These are phyloP conservation scores for Epinotia bilunana DNA, from an alignment of 2,888 invertebrate genomes.

Conservation along the genomic window DNA sequence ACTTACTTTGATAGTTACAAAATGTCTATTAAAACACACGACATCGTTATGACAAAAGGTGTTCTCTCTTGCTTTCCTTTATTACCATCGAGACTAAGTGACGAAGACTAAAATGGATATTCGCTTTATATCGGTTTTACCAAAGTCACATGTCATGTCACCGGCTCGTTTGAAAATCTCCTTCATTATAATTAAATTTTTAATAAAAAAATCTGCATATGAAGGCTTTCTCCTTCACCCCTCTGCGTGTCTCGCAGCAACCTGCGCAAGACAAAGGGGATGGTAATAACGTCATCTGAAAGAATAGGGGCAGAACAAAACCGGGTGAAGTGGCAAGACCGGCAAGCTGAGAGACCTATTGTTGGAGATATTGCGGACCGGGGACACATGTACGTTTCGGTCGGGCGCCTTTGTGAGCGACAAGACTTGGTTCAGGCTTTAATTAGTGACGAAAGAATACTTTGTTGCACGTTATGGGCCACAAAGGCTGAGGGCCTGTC, in stretches of 20 bases:
- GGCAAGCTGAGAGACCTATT: constrained; percentile 62
- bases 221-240: constrained; percentile 25
- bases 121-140: too few relatives aligned
- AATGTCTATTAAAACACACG: too few relatives aligned
- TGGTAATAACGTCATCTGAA: constrained; percentile 74
- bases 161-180: too few relatives aligned
- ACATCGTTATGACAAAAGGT: neutral
- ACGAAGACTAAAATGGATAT: too few relatives aligned
- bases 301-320: constrained; percentile 77
- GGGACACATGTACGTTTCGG: constrained; percentile 44
- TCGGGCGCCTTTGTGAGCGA: constrained; percentile 41
- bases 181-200: neutral
- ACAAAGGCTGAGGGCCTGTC: neutral
- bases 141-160: too few relatives aligned
- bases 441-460: constrained; percentile 10
- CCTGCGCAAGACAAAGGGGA: constrained; percentile 53
- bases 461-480: constrained; percentile 1
- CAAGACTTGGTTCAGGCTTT: constrained; percentile 18
- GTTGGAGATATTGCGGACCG: constrained; percentile 52
- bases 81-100: too few relatives aligned
- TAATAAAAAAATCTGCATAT: constrained; percentile 18
- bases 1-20: too few relatives aligned
- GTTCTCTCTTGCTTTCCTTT: neutral
- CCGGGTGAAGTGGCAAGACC: constrained; percentile 74
- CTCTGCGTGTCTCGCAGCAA: constrained; percentile 28